Base-by-base conservation (phyloP, 2,113 vertebrate species). In the Eclectus roratus region DNA sequence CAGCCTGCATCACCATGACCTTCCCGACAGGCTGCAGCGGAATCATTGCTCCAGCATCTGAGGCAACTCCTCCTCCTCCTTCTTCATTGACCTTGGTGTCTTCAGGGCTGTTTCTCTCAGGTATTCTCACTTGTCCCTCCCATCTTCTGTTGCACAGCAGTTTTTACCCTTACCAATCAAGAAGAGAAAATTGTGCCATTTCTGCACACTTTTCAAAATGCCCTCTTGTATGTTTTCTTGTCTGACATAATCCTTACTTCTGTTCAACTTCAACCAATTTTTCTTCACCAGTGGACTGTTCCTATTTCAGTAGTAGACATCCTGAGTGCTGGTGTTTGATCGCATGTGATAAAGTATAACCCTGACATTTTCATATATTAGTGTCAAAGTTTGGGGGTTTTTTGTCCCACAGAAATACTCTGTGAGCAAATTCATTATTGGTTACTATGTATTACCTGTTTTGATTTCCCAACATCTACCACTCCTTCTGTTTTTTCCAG, bases 1-100 rank as follows among this genome's bases (percentile, higher is more conserved):
- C 28, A 33, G 8, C 21, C 68, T 53, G 33, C 33, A 58, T 61
- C 24, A 41, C 23, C 50, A 27, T 4, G 11, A 35, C 20, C 13
- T 35, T 58, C 13, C 20, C 1, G 4, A 35, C 33, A 58, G 13
- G 2, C 17, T 41, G 29, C 17, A 20, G 33, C 29, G 10, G 8
- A 55, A 60, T 56, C 29, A 82, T 10, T 74, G 0, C 14, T 82
- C 10, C 1, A 1, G 15, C 53, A 0, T 12, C 16, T n/a, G 10
- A 4, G 53, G 13, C 39, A 69, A 3, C 9, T 55, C 11, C 24
- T 78, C 3, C 5, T 2, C 7, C 16, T 41, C 20, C 58, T 31
- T 50, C 20, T 20, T 19, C 27, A 35, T 33, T 43, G 53, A 70
- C 12, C 20, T 63, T 33, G 29, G 27, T 37, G 8, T 20, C 15